phyloP scores from a whole-genome alignment of 2,113 vertebrate genomes.

The Mesembrinibis cayennensis region DNA sequence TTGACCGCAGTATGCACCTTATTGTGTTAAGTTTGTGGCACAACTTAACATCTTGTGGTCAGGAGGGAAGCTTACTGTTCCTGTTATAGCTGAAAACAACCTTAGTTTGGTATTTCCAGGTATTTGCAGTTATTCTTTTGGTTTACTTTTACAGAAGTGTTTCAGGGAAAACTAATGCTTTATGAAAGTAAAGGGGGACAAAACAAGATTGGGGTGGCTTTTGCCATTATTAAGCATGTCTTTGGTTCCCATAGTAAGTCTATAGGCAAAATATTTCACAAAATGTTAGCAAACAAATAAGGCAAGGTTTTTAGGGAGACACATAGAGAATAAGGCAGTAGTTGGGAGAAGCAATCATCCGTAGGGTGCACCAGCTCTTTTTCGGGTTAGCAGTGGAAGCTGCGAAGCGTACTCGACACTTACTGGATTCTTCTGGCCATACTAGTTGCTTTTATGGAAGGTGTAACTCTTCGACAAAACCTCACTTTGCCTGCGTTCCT shows the following conservation, averaged over 20 bases:
- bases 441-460: background rate
- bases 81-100: background rate
- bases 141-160: background rate
- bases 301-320: background rate
- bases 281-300: background rate
- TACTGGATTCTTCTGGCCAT: background rate
- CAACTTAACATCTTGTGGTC: rapidly evolving
- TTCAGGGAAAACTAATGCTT: background rate
- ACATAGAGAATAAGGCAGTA: background rate
- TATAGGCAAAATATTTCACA: background rate
- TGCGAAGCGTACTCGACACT: background rate
- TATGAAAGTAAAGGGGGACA: background rate
- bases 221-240: background rate
- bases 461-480: background rate
- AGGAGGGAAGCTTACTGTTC: background rate
- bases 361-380: too few species aligned
- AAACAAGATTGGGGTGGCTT: too few species aligned
- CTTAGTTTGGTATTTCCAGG: background rate
- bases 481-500: background rate
- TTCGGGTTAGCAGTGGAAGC: background rate
- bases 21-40: background rate
- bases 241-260: background rate
- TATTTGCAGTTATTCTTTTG: background rate
- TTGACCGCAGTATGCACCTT: background rate
- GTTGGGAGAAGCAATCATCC: background rate